Percentiles rank a stretch among this genome's conserved stretches.
phyloP scores from a whole-genome alignment of 2,113 vertebrate species.

The Amphiprion percula region DNA sequence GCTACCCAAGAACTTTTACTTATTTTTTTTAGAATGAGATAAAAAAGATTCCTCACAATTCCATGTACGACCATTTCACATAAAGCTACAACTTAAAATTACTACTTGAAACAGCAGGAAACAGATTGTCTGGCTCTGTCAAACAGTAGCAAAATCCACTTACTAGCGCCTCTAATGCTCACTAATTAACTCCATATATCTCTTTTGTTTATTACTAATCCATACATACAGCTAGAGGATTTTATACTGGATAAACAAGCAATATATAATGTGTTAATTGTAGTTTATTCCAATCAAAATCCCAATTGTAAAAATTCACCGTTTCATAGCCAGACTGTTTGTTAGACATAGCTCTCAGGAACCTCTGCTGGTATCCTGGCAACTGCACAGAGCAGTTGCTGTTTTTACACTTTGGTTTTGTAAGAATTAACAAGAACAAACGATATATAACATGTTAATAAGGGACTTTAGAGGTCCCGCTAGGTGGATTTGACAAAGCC shows the following conservation, averaged over 20 bases:
- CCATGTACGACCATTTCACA: not conserved
- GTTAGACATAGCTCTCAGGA: not conserved
- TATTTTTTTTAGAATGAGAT: not conserved
- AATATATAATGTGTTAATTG: not conserved
- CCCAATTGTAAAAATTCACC: no score
- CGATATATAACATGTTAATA: not conserved
- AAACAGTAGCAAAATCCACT: no score
- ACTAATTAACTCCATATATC: no score
- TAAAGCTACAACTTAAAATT: no score
- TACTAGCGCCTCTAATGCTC: no score
- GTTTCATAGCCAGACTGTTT: no score
- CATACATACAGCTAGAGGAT: not conserved
- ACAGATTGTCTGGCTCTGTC: no score
- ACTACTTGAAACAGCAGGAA: not conserved
- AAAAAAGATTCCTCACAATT: not conserved
- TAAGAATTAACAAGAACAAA: not conserved
- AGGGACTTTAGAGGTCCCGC: not conserved
- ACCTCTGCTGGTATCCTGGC: not conserved
- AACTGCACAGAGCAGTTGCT: not conserved
- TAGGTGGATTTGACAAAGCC: not conserved
- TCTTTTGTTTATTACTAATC: not conserved
- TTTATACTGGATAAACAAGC: not conserved
- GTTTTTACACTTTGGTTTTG: not conserved
- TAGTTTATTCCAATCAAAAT: not conserved
- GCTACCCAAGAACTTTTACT: not conserved